These are phyloP conservation scores for Coboldia fuscipes DNA, from an alignment of 1,140 invertebrate species.

Conservation along the genomic window DNA sequence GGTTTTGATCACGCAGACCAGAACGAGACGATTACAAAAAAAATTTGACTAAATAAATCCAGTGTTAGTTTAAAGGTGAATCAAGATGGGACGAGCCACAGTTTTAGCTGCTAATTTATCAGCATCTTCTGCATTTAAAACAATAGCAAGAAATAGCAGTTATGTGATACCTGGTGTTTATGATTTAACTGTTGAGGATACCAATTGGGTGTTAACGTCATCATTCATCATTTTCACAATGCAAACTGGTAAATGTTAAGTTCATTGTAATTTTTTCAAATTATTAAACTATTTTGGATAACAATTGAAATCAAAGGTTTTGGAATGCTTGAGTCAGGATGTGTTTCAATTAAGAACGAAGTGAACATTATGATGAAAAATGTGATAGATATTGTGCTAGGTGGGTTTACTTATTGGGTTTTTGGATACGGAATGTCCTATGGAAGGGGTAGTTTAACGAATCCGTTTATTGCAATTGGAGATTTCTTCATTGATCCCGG, in stretches of 20 bases:
- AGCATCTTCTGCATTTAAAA: slow-evolving; percentile 7
- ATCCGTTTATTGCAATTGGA: slow-evolving; percentile 50
- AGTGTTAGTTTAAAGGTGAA: no score
- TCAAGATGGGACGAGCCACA: neutral
- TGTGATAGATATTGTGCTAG: slow-evolving; percentile 76
- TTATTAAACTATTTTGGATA: neutral
- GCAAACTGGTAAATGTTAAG: slow-evolving; percentile 58
- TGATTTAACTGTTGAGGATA: slow-evolving; percentile 51
- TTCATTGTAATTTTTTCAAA: neutral
- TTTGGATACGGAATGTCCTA: slow-evolving; percentile 88
- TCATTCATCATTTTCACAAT: slow-evolving; percentile 94
- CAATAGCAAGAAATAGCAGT: slow-evolving; percentile 12
- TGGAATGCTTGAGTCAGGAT: slow-evolving; percentile 78
- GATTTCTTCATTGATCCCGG: slow-evolving; percentile 44
- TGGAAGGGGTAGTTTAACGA: slow-evolving; percentile 42
- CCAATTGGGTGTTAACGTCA: slow-evolving; percentile 80
- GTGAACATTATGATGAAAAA: slow-evolving; percentile 98
- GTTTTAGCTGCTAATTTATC: neutral
- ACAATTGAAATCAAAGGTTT: slow-evolving; percentile 35
- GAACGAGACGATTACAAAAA: no score
- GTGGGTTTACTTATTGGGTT: slow-evolving; percentile 76
- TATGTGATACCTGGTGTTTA: slow-evolving; percentile 24
- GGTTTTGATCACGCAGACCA: no score
- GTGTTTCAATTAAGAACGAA: slow-evolving; percentile 83
- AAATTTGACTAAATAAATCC: no score